Conservation (phyloP, 2,888 invertebrate genomes). For the Germaria angustata region DNA sequence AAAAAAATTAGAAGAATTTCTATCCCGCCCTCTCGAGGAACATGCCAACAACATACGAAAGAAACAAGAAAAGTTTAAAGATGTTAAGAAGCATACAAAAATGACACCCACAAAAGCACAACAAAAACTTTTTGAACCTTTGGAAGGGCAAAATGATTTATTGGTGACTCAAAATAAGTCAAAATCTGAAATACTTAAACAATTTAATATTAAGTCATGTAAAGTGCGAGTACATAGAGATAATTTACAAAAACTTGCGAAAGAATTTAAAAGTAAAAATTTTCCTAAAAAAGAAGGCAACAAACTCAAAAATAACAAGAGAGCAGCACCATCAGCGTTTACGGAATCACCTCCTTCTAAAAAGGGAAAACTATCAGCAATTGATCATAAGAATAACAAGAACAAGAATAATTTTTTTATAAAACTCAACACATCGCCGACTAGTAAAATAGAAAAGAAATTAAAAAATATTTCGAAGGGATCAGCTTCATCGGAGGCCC, state of each 20-base stretch:
- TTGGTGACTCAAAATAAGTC: conserved; percentile 10
- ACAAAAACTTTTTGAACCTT: conserved; percentile 68
- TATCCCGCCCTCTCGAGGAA: conserved; percentile 21
- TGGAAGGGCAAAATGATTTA: no score
- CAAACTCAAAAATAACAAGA: conserved; percentile 24
- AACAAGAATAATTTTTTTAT: conserved; percentile 62
- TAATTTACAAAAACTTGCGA: conserved; percentile 61
- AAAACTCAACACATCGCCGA: conserved; percentile 45
- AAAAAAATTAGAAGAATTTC: conserved; percentile 56
- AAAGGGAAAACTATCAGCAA: conserved; percentile 26
- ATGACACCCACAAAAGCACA: conserved; percentile 69
- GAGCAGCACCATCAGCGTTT: neutral
- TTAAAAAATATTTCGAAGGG: conserved; percentile 4
- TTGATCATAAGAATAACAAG: conserved; percentile 21
- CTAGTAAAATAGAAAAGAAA: conserved; percentile 42
- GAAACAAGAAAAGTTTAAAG: conserved; percentile 7
- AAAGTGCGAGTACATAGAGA: conserved; percentile 64
- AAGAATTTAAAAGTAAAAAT: conserved; percentile 41
- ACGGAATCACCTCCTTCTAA: conserved; percentile 45
- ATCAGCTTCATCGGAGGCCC: conserved; percentile 42
- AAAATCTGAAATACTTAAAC: conserved; percentile 38
- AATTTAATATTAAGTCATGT: conserved; percentile 64
- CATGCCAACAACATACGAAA: conserved; percentile 27
- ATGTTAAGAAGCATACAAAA: conserved; percentile 34
- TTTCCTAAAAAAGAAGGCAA: conserved; percentile 17